Evolutionary conservation across 2,888 invertebrate genomes (phyloP).

Genomic region (Phyllotreta striolata): DNA sequence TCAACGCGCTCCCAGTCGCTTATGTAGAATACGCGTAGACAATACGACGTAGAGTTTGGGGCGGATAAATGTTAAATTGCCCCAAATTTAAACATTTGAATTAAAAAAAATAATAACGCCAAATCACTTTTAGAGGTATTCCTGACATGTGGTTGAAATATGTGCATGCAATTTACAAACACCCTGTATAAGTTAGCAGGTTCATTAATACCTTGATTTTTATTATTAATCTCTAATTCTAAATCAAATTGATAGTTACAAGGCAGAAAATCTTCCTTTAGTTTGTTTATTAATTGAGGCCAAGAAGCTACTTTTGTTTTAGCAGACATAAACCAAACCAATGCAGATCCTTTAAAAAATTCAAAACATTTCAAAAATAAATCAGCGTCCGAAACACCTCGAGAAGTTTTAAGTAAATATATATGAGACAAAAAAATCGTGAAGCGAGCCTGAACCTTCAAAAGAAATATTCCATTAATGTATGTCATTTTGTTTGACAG

Average conservation of each 20-base stretch:
- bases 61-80: no score
- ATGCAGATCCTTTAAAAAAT: constrained; percentile 11
- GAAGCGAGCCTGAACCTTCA: not conserved
- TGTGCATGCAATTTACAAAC: no score
- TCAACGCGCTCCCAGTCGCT: no score
- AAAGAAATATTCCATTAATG: constrained; percentile 6
- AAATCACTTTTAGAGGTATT: no score
- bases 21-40: no score
- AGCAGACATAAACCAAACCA: not conserved
- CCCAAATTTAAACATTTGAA: no score
- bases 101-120: no score
- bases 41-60: no score
- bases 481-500: constrained; percentile 2
- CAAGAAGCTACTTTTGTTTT: constrained; percentile 4
- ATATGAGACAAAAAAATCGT: constrained; percentile 15
- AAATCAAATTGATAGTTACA: constrained; percentile 14
- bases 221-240: constrained; percentile 9
- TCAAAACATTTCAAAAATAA: constrained; percentile 9
- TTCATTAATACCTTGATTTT: not conserved
- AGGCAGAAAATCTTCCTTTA: constrained; percentile 10
- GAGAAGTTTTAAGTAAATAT: constrained; percentile 4
- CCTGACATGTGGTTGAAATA: no score
- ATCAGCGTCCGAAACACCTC: not conserved
- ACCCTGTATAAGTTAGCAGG: not conserved
- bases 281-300: constrained; percentile 8